Percentiles rank a stretch among this genome's conserved stretches.
These are phyloP conservation scores for Aviceda subcristata DNA, from an alignment of 2,113 vertebrate species.

Conservation along the genomic window DNA sequence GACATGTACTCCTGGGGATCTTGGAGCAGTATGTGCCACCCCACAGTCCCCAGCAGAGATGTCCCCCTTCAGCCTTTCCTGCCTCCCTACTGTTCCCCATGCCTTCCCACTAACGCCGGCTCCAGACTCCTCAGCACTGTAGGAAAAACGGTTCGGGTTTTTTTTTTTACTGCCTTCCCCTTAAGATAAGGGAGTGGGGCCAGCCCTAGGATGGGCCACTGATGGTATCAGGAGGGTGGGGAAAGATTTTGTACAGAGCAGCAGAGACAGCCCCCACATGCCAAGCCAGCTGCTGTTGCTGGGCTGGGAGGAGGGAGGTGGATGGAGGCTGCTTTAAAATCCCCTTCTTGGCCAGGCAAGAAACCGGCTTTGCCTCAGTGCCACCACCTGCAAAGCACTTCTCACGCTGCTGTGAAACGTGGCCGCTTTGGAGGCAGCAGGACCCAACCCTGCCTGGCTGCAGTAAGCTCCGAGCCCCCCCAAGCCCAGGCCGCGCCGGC, in stretches of 20 bases:
- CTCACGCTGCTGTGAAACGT: rapidly evolving
- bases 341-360: not conserved
- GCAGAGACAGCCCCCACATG: rapidly evolving
- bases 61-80: rapidly evolving
- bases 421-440: not conserved
- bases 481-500: rapidly evolving
- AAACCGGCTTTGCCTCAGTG: not conserved
- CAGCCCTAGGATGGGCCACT: not conserved
- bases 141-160: not conserved
- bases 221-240: not conserved
- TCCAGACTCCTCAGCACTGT: not conserved
- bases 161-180: rapidly evolving
- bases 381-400: not conserved
- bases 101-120: not conserved
- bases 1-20: no score
- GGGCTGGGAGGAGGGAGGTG: not conserved
- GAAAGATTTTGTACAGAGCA: not conserved
- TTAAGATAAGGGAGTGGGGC: rapidly evolving
- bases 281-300: not conserved
- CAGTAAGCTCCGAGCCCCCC: not conserved
- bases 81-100: not conserved
- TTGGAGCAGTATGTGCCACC: not conserved
- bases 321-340: not conserved
- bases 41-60: not conserved
- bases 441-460: not conserved